phyloP scores from a whole-genome alignment of 2,113 vertebrate species.

The Hoplias malabaricus region DNA sequence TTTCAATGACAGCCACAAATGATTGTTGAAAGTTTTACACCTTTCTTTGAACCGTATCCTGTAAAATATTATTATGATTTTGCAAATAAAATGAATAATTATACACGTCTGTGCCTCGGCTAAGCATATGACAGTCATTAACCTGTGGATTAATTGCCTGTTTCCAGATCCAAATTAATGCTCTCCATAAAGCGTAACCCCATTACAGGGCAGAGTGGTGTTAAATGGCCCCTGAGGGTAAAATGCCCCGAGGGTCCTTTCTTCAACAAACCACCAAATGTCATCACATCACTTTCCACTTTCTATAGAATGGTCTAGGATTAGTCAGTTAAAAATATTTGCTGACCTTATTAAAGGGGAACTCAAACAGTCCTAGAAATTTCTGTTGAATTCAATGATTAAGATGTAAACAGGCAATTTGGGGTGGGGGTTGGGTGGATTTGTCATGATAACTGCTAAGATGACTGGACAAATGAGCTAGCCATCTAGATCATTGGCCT shows the following conservation, averaged over 20 bases:
- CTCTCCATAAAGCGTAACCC: not conserved
- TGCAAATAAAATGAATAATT: slow-evolving; percentile 44
- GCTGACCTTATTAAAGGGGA: too few relatives aligned
- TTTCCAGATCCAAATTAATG: not conserved
- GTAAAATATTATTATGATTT: slow-evolving; percentile 44
- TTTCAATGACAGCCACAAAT: slow-evolving; percentile 24
- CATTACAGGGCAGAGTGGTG: not conserved
- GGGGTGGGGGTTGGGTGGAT: too few relatives aligned
- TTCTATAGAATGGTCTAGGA: not conserved
- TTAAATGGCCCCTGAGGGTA: not conserved
- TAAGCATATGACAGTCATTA: slow-evolving; percentile 3
- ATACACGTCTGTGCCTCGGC: slow-evolving; percentile 3
- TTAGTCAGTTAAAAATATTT: not conserved
- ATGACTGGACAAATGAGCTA: too few relatives aligned
- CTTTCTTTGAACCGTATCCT: slow-evolving; percentile 35
- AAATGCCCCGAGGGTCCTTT: not conserved
- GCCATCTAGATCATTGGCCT: too few relatives aligned
- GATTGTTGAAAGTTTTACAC: slow-evolving; percentile 39
- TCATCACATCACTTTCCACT: not conserved
- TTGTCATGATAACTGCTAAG: too few relatives aligned
- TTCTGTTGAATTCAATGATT: too few relatives aligned
- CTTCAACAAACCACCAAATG: not conserved
- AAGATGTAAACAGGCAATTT: too few relatives aligned
- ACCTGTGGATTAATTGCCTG: slow-evolving; percentile 12
- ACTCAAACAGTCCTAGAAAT: too few relatives aligned